Conservation (phyloP, 2,888 invertebrate species). For the Drosophila lutescens region DNA sequence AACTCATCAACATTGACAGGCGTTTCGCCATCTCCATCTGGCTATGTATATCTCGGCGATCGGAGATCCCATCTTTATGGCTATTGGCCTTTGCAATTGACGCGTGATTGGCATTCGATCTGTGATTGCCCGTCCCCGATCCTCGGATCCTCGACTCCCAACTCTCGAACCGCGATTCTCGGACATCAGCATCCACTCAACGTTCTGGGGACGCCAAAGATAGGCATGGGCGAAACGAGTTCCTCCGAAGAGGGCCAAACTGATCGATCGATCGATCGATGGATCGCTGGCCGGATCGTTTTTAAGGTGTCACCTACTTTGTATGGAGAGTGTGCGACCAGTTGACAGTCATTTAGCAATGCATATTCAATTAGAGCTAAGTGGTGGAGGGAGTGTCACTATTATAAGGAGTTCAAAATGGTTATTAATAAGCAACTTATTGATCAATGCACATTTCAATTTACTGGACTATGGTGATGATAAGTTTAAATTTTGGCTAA, state of each 20-base stretch:
- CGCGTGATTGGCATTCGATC: slow-evolving; percentile 74
- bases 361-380: slow-evolving; percentile 46
- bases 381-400: slow-evolving; percentile 6
- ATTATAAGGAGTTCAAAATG: not conserved
- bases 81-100: slow-evolving; percentile 67
- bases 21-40: slow-evolving; percentile 29
- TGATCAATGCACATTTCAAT: too few species aligned
- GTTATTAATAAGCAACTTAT: slow-evolving; percentile 1
- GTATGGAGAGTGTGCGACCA: slow-evolving; percentile 62
- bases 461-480: too few species aligned
- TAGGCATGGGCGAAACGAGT: slow-evolving; percentile 42
- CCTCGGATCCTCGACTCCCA: not conserved
- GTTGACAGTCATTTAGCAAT: slow-evolving; percentile 51
- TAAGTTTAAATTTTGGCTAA: too few species aligned
- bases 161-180: not conserved
- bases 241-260: slow-evolving; percentile 18
- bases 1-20: slow-evolving; percentile 75
- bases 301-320: slow-evolving; percentile 69
- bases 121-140: slow-evolving; percentile 38
- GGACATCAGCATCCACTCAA: slow-evolving; percentile 30
- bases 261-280: slow-evolving; percentile 16
- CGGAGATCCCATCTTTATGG: slow-evolving; percentile 47
- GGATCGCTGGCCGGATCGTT: slow-evolving; percentile 14
- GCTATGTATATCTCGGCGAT: slow-evolving; percentile 11
- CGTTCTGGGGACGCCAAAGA: slow-evolving; percentile 38